Evolutionary conservation across 2,888 invertebrate genomes (phyloP).

Genomic region (Steinernema carpocapsae): DNA sequence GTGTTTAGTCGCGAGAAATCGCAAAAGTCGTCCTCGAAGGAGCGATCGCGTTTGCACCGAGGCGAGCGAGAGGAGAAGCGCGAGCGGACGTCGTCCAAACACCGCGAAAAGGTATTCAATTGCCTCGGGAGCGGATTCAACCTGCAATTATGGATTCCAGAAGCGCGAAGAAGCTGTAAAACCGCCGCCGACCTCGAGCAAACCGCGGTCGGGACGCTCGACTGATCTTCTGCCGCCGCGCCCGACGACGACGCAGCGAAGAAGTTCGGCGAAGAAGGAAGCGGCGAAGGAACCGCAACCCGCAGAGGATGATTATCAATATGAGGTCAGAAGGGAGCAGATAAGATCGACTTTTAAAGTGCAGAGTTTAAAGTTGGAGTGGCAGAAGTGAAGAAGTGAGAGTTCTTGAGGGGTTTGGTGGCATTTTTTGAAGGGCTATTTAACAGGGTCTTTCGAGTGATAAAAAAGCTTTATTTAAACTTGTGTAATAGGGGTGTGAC

Average conservation of each 20-base stretch:
- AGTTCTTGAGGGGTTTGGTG: background rate
- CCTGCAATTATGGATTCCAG: background rate
- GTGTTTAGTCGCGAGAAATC: constrained; percentile 9
- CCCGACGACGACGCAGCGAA: background rate
- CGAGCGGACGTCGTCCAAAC: background rate
- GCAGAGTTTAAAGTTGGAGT: background rate
- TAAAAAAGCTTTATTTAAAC: too few relatives aligned
- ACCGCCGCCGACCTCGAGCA: background rate
- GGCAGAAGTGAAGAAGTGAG: too few relatives aligned
- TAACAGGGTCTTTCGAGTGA: too few relatives aligned
- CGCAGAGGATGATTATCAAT: constrained; percentile 16
- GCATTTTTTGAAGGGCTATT: too few relatives aligned
- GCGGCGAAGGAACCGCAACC: background rate
- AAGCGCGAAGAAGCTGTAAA: background rate
- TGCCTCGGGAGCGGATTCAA: background rate
- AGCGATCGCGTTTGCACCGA: background rate
- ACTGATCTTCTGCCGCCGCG: background rate
- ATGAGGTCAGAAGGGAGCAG: constrained; percentile 15
- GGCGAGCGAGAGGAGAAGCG: background rate
- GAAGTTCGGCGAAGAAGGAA: background rate
- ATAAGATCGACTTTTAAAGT: background rate
- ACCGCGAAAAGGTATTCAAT: constrained; percentile 11
- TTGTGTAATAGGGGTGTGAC: too few relatives aligned
- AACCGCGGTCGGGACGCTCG: background rate
- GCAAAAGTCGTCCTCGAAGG: constrained; percentile 24